These are phyloP conservation scores for Spizaetus ornatus DNA, from an alignment of 2,113 vertebrate genomes.

Conservation along the genomic window DNA sequence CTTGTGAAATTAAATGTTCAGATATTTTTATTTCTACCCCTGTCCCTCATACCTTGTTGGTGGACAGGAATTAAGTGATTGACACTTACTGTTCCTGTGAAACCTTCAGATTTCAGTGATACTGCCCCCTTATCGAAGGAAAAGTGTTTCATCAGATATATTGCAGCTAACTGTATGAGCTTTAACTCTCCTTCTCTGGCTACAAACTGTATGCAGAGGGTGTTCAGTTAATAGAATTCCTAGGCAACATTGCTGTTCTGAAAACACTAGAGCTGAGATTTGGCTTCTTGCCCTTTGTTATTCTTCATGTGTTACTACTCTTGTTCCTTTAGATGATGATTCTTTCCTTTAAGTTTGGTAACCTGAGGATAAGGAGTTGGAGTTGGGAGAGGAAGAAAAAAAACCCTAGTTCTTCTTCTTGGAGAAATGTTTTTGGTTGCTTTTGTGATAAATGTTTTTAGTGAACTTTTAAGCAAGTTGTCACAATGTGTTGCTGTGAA, in stretches of 20 bases:
- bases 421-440: neutral
- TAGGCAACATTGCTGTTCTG: neutral
- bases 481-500: constrained; percentile 18
- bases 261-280: neutral
- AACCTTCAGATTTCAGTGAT: neutral
- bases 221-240: neutral
- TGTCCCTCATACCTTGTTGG: neutral
- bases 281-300: neutral
- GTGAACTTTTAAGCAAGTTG: constrained; percentile 52
- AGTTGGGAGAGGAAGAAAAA: neutral
- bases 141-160: neutral
- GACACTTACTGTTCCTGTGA: neutral
- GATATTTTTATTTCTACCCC: neutral
- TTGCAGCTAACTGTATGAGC: neutral
- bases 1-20: neutral
- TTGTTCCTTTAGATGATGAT: neutral
- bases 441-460: constrained; percentile 32
- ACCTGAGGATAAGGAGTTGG: neutral
- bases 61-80: neutral
- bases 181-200: neutral
- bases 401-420: neutral
- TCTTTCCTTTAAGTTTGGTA: neutral
- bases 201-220: neutral
- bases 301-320: neutral
- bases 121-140: neutral